phyloP scores from a whole-genome alignment of 2,113 vertebrate genomes.

The Cryptoleucopteryx plumbea region DNA sequence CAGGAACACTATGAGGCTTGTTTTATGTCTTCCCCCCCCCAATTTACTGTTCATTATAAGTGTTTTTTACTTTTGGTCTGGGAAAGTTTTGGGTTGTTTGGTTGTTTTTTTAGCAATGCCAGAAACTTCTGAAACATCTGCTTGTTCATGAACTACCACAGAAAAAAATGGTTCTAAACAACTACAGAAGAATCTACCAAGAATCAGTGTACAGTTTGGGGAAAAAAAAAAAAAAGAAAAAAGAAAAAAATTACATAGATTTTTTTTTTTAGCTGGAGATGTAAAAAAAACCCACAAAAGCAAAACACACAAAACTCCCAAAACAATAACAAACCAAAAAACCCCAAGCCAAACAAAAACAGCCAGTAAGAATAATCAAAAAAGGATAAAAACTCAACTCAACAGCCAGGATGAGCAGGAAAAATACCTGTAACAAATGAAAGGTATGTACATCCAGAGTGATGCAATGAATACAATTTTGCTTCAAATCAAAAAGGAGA shows the following conservation, averaged over 20 bases:
- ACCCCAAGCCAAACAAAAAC: rapidly evolving
- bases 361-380: not conserved
- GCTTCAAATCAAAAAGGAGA: not conserved
- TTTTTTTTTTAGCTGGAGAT: not conserved
- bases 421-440: not conserved
- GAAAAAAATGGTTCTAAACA: not conserved
- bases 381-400: not conserved
- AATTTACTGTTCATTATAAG: not conserved
- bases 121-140: not conserved
- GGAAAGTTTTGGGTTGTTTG: not conserved
- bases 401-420: not conserved
- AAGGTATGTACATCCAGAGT: not conserved
- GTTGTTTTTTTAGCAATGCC: not conserved
- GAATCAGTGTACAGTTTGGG: not conserved
- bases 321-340: not conserved
- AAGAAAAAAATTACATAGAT: no score
- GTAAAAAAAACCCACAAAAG: not conserved
- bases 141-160: not conserved
- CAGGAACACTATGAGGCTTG: rapidly evolving
- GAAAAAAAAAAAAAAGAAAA: not conserved
- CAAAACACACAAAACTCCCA: not conserved
- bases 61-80: not conserved
- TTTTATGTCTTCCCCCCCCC: not conserved
- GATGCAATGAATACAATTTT: not conserved
- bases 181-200: not conserved